These are phyloP conservation scores for Pardalotus punctatus DNA, from an alignment of 2,113 vertebrate species.

Conservation along the genomic window DNA sequence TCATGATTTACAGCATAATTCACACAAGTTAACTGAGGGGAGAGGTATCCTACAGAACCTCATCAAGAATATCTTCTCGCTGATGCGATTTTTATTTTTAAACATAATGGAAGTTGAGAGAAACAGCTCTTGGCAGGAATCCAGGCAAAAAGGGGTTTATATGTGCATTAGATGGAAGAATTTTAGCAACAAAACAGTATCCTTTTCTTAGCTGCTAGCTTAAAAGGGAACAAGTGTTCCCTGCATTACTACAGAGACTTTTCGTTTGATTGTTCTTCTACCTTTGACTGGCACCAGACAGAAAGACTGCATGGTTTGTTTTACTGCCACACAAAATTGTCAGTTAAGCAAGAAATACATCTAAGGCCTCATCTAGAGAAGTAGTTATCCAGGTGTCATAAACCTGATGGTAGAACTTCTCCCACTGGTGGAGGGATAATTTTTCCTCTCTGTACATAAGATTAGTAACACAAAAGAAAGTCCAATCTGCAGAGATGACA, in stretches of 20 bases:
- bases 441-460: background rate
- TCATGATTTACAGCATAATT: slow-evolving; percentile 13
- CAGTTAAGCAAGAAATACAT: background rate
- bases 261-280: background rate
- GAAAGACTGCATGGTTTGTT: background rate
- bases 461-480: background rate
- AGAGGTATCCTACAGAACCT: background rate
- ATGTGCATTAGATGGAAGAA: slow-evolving; percentile 15
- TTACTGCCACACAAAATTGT: background rate
- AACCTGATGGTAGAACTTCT: background rate
- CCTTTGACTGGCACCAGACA: background rate
- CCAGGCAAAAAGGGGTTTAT: slow-evolving; percentile 1
- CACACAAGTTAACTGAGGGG: background rate
- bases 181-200: slow-evolving; percentile 26
- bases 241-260: background rate
- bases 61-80: background rate
- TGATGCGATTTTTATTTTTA: slow-evolving; percentile 55
- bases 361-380: background rate
- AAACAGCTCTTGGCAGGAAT: slow-evolving; percentile 56
- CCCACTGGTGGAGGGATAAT: background rate
- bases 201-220: slow-evolving; percentile 39
- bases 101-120: slow-evolving; percentile 46
- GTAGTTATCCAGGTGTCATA: background rate
- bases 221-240: background rate
- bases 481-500: background rate